Conservation (phyloP, 1,140 invertebrate species). For the Alviniconcha marisindica region DNA sequence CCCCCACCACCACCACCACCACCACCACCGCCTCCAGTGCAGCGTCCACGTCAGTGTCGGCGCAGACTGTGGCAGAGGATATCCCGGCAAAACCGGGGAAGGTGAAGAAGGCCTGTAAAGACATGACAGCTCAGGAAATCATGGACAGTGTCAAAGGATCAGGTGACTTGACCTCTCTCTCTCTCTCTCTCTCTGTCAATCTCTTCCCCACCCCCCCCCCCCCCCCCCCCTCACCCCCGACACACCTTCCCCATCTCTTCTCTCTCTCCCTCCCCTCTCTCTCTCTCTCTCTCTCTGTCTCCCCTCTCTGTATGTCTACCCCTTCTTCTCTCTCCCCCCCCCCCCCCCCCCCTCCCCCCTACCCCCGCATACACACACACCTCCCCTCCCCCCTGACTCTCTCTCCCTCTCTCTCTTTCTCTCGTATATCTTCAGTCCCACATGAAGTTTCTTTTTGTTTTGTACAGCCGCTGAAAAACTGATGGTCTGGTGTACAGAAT, state of each 20-base stretch:
- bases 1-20: slow-evolving; percentile 30
- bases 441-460: too few relatives aligned
- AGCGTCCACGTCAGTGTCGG: not conserved
- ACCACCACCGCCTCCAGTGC: not conserved
- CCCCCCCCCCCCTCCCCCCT: not conserved
- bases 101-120: slow-evolving; percentile 47
- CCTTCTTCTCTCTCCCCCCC: not conserved
- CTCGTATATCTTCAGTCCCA: too few relatives aligned
- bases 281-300: slow-evolving; percentile 6
- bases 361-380: too few relatives aligned
- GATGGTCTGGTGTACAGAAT: too few relatives aligned
- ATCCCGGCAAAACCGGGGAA: not conserved
- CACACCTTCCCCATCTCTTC: too few relatives aligned
- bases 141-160: slow-evolving; percentile 75
- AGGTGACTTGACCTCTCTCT: slow-evolving; percentile 43
- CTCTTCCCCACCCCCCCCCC: not conserved
- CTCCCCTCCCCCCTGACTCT: too few relatives aligned
- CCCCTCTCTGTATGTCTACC: not conserved
- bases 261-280: not conserved
- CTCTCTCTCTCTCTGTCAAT: not conserved
- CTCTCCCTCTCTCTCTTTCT: too few relatives aligned
- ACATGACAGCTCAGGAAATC: slow-evolving; percentile 76
- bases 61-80: not conserved
- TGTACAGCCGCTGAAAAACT: too few relatives aligned
- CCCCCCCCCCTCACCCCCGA: too few relatives aligned